Evolutionary conservation across 2,888 invertebrate species (phyloP), one percentile per base, ranked within the genome.

Genomic region (Ophraella communa): DNA sequence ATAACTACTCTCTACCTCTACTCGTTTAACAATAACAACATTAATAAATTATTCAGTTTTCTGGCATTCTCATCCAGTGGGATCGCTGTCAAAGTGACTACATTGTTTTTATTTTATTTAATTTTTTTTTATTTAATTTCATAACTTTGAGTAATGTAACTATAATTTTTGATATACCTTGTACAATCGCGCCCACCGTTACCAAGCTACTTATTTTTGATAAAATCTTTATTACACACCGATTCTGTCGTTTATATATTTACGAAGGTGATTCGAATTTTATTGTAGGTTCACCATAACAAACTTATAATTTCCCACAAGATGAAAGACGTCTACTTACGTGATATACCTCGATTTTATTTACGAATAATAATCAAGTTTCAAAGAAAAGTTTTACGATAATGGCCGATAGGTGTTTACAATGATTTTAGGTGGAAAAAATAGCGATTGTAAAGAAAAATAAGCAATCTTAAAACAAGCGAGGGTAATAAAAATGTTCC

Each of bases 401-500:
- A 68, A 71, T 70, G 65, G 57, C 45, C 66, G 59, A 68, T n/a
- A 39, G 66, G 65, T 72, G 70, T 71, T 72, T 71, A 69, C 72
- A 71, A 72, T 70, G 67, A 72, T 62, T 64, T 66, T 61, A 66
- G 65, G 62, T 66, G 68, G 68, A 65, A 71, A 69, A 68, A 61
- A 56, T 54, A 59, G 47, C 55, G 18, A 60, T 65, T 63, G 54
- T 63, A 21, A 64, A 58, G 65, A 71, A 72, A 72, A 72, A 73
- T 72, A 72, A 72, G 58, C 71, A 68, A 44, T 66, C 35, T 53
- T 39, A 49, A 51, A 65, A 67, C 70, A 64, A 71, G 65, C 67
- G 66, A 61, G 62, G 60, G 68, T 69, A 69, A 67, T 74, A 74
- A 74, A 74, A 70, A 69, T 54, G 53, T 53, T n/a, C 53, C n/a